Evolutionary conservation across 2,113 vertebrate genomes (phyloP).

Genomic region (Ibidorhyncha struthersii): DNA sequence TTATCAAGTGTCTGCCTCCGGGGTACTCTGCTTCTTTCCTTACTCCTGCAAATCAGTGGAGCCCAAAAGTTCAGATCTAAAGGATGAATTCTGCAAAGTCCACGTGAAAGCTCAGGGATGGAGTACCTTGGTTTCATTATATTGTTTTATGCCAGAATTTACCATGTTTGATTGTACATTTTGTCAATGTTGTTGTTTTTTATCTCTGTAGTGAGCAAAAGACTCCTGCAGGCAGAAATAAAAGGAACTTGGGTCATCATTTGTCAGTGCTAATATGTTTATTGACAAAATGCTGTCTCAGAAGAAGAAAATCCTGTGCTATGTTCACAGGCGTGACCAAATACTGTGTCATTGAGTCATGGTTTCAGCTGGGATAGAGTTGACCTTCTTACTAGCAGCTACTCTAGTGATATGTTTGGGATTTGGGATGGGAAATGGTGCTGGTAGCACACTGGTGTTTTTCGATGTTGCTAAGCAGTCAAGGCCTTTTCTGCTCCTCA

Average conservation of each 20-base stretch:
- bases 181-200: background rate
- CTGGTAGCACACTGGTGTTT: background rate
- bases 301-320: background rate
- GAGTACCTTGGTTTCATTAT: accelerated
- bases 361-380: background rate
- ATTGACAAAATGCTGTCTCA: background rate
- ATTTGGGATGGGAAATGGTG: background rate
- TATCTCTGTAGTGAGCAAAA: background rate
- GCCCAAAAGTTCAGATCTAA: background rate
- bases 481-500: background rate
- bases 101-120: background rate
- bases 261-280: background rate
- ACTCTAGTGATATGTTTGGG: background rate
- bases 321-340: background rate
- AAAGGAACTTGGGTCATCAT: background rate
- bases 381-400: background rate
- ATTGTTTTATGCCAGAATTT: background rate
- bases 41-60: background rate
- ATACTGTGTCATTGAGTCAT: background rate
- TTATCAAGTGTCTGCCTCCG: background rate
- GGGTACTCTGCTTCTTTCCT: background rate
- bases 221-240: background rate
- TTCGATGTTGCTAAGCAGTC: background rate
- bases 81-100: background rate
- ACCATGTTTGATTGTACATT: background rate